phyloP scores from a whole-genome alignment of 2,888 invertebrate genomes.

The Drosophila engyochracea region DNA sequence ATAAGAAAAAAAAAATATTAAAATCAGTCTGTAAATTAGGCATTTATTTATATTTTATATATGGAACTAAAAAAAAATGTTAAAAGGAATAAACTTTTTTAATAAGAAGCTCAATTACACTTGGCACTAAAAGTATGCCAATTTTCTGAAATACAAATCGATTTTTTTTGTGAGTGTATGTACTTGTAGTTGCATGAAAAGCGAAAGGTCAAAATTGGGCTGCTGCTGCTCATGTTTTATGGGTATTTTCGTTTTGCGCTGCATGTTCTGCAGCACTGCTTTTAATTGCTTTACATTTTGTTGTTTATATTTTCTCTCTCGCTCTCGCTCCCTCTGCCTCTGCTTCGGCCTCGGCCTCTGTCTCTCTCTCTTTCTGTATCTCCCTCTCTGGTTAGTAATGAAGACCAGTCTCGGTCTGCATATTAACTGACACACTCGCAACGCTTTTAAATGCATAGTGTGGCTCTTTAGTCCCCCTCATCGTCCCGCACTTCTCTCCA shows the following conservation, averaged over 20 bases:
- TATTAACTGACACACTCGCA: conserved; percentile 76
- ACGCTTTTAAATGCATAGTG: conserved; percentile 72
- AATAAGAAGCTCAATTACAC: neutral
- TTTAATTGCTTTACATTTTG: conserved; percentile 82
- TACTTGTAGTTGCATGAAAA: conserved; percentile 23
- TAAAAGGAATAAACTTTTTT: neutral
- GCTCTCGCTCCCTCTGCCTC: neutral
- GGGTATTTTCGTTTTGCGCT: conserved; percentile 71
- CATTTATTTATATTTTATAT: no score
- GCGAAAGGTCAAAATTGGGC: conserved; percentile 74
- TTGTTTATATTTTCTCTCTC: conserved; percentile 59
- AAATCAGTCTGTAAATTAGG: neutral
- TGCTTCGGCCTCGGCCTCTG: no score
- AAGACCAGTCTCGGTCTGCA: conserved; percentile 74
- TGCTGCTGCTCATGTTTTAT: conserved; percentile 76
- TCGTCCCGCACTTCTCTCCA: neutral
- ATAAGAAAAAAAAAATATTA: neutral
- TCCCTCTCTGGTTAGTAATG: conserved; percentile 62
- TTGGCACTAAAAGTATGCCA: neutral
- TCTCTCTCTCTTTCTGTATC: neutral
- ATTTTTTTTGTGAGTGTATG: neutral
- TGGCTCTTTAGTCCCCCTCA: conserved; percentile 21
- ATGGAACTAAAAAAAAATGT: neutral
- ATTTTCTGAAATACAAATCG: neutral
- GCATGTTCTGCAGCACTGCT: conserved; percentile 71